Evolutionary conservation across 1,140 invertebrate genomes (phyloP).

Genomic region (Neoseiulus cucumeris): DNA sequence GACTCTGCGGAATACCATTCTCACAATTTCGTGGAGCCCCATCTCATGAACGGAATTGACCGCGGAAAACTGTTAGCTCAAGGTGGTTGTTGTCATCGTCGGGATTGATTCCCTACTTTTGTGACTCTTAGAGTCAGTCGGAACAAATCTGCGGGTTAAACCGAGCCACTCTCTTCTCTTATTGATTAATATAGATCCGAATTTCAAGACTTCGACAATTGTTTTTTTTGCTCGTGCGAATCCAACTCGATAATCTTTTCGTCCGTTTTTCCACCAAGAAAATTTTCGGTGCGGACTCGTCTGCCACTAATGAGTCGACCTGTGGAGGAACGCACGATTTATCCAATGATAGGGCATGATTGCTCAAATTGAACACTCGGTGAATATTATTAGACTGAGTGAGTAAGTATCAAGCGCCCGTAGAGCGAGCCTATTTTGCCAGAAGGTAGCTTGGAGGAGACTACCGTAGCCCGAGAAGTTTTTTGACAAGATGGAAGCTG

Average conservation of each 20-base stretch:
- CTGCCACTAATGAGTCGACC: slow-evolving; percentile 57
- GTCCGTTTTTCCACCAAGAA: slow-evolving; percentile 41
- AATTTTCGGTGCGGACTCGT: slow-evolving; percentile 64
- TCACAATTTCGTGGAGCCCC: too few relatives aligned
- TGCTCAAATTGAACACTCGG: background rate
- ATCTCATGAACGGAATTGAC: too few relatives aligned
- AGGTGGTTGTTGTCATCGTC: slow-evolving; percentile 92
- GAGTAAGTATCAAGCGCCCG: too few relatives aligned
- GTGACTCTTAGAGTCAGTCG: slow-evolving; percentile 47
- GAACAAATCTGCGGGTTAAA: slow-evolving; percentile 18
- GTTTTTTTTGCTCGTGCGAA: slow-evolving; percentile 14
- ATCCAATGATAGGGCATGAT: background rate
- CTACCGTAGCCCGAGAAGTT: too few relatives aligned
- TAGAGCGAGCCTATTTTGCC: too few relatives aligned
- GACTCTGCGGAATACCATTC: too few relatives aligned
- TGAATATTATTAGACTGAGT: too few relatives aligned
- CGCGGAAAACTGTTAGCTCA: too few relatives aligned
- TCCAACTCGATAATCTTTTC: slow-evolving; percentile 8
- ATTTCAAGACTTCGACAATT: background rate
- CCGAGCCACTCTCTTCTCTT: background rate
- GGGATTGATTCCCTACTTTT: slow-evolving; percentile 80
- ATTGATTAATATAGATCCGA: background rate
- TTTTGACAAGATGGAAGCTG: too few relatives aligned
- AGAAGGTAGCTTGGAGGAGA: too few relatives aligned
- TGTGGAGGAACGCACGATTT: background rate